phyloP scores from a whole-genome alignment of 2,888 invertebrate species.

The Megamerina dolium region DNA sequence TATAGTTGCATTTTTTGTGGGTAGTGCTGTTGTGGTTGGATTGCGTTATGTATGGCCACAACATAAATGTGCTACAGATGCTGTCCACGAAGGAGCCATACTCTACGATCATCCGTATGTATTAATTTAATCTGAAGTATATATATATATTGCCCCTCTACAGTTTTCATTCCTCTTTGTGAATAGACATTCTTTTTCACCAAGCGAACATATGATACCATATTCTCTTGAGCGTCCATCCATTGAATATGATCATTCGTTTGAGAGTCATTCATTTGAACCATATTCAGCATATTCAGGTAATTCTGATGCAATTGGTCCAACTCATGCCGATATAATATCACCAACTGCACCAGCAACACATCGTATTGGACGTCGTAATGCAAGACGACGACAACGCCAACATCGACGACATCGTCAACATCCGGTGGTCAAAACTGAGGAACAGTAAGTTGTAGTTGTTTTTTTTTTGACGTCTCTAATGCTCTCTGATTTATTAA shows the following conservation, averaged over 20 bases:
- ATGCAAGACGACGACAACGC: constrained; percentile 13
- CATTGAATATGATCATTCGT: constrained; percentile 18
- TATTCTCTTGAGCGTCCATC: constrained; percentile 33
- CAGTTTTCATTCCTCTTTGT: not conserved
- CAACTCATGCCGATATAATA: constrained; percentile 16
- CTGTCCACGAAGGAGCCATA: constrained; percentile 22
- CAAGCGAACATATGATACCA: constrained; percentile 30
- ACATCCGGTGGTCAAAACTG: constrained; percentile 31
- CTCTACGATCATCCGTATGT: constrained; percentile 45
- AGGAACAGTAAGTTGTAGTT: constrained; percentile 43
- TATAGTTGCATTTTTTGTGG: constrained; percentile 44
- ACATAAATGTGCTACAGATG: constrained; percentile 30
- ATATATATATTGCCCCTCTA: not conserved
- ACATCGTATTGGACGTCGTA: constrained; percentile 27
- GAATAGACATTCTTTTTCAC: constrained; percentile 4
- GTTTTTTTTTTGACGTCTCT: not conserved
- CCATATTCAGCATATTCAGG: constrained; percentile 40
- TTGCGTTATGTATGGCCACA: constrained; percentile 37
- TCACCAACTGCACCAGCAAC: constrained; percentile 10
- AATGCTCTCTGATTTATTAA: not conserved
- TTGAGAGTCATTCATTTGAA: constrained; percentile 27
- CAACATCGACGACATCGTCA: constrained; percentile 14
- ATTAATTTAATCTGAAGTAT: not conserved
- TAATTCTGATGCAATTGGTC: constrained; percentile 22
- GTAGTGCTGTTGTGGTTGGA: constrained; percentile 42